Percentiles rank a stretch among this genome's conserved stretches.
Evolutionary conservation across 2,797 vertebrate species (phyloP).

Genomic region (Iguana delicatissima): DNA sequence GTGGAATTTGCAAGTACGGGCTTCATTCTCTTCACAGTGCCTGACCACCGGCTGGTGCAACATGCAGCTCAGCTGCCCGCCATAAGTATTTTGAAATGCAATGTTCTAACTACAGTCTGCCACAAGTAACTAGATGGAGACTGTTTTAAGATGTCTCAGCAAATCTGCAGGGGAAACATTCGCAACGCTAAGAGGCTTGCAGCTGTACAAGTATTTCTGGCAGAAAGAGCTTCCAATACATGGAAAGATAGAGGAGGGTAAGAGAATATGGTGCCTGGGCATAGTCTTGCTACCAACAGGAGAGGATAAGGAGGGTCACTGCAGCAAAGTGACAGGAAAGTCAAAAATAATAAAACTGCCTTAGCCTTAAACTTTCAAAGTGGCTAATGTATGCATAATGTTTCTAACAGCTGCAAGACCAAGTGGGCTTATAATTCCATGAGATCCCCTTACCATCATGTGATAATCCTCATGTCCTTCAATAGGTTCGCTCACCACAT

Average conservation of each 20-base stretch:
- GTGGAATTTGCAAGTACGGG: neutral
- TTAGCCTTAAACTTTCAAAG: neutral
- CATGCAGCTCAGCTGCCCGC: no score
- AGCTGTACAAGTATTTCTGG: no score
- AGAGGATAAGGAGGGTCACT: no score
- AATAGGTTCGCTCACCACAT: slow-evolving; percentile 97
- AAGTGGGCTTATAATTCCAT: neutral
- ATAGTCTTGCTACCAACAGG: neutral
- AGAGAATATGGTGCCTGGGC: neutral
- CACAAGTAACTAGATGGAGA: no score
- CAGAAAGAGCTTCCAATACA: neutral
- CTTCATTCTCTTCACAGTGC: no score
- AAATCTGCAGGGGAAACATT: neutral
- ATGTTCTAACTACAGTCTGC: neutral
- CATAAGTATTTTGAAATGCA: neutral
- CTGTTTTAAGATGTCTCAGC: neutral
- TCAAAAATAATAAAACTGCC: neutral
- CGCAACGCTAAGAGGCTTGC: neutral
- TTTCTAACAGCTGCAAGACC: neutral
- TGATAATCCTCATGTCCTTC: slow-evolving; percentile 98
- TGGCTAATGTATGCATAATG: neutral
- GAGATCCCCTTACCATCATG: slow-evolving; percentile 92
- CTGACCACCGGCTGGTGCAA: no score
- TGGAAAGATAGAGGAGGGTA: neutral
- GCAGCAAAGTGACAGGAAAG: neutral